Evolutionary conservation across 2,113 vertebrate genomes (phyloP).

Genomic region (Protobothrops flavoviridis): DNA sequence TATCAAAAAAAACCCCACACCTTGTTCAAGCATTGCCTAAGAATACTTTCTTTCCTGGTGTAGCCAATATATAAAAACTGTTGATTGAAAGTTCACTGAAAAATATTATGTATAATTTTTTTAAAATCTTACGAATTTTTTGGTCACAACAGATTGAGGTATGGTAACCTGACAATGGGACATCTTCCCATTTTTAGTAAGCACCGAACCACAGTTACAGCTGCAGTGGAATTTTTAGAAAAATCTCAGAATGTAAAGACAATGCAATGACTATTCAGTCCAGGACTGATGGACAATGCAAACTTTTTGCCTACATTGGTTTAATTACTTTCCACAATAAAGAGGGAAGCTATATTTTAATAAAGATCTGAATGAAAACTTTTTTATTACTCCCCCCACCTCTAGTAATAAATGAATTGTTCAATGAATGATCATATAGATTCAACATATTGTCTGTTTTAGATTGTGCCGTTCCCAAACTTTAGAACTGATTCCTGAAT

Average conservation of each 20-base stretch:
- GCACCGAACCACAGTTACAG: not conserved
- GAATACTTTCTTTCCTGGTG: not conserved
- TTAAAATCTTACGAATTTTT: not conserved
- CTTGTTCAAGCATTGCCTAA: not conserved
- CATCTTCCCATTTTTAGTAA: not conserved
- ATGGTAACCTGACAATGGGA: not conserved
- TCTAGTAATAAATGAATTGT: not conserved
- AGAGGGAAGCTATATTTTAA: too few relatives aligned
- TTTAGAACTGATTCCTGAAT: conserved; percentile 81
- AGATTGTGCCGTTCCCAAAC: conserved; percentile 84
- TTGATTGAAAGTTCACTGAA: not conserved
- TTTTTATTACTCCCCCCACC: not conserved
- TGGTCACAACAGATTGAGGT: not conserved
- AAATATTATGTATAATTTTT: not conserved
- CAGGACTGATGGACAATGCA: not conserved
- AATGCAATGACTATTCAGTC: not conserved
- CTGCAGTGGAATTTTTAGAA: not conserved
- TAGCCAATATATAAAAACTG: not conserved
- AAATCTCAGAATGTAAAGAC: not conserved
- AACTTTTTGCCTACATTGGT: not conserved
- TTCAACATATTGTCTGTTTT: conserved; percentile 73
- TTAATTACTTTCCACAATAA: too few relatives aligned
- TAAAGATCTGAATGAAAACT: too few relatives aligned
- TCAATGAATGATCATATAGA: too few relatives aligned
- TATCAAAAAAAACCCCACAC: not conserved